Conservation (phyloP, 2,888 invertebrate species). For the Uloborus plumipes region DNA sequence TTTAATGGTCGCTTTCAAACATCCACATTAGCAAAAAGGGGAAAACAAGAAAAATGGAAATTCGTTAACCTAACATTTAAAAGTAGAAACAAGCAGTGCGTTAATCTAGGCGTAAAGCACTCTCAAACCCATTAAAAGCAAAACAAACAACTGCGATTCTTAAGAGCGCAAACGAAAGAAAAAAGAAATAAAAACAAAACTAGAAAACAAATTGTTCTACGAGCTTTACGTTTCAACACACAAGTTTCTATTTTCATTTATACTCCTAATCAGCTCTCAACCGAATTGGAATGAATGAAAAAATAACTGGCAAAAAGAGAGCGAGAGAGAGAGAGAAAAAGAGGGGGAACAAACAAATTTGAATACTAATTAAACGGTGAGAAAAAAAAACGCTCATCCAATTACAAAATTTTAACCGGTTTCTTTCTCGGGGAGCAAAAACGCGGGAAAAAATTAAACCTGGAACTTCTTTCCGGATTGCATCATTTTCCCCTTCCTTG, state of each 20-base stretch:
- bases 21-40: no score
- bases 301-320: conserved; percentile 7
- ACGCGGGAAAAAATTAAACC: conserved; percentile 9
- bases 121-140: conserved; percentile 45
- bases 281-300: conserved; percentile 49
- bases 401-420: conserved; percentile 60
- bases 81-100: conserved; percentile 32
- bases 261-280: conserved; percentile 62
- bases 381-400: conserved; percentile 61
- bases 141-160: conserved; percentile 44
- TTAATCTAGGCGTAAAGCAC: conserved; percentile 57
- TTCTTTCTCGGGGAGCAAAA: conserved; percentile 34
- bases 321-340: no score
- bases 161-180: conserved; percentile 13
- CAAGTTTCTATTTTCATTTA: conserved; percentile 61
- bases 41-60: neutral
- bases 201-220: conserved; percentile 53
- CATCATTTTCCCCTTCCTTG: conserved; percentile 34
- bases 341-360: conserved; percentile 42
- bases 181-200: conserved; percentile 8
- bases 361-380: conserved; percentile 63
- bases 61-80: conserved; percentile 35
- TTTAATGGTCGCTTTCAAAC: no score
- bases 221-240: conserved; percentile 62
- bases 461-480: conserved; percentile 45